Percentiles rank a stretch among this genome's conserved stretches.
Conservation (phyloP, 1,140 invertebrate species). For the Mactra quadrangularis region DNA sequence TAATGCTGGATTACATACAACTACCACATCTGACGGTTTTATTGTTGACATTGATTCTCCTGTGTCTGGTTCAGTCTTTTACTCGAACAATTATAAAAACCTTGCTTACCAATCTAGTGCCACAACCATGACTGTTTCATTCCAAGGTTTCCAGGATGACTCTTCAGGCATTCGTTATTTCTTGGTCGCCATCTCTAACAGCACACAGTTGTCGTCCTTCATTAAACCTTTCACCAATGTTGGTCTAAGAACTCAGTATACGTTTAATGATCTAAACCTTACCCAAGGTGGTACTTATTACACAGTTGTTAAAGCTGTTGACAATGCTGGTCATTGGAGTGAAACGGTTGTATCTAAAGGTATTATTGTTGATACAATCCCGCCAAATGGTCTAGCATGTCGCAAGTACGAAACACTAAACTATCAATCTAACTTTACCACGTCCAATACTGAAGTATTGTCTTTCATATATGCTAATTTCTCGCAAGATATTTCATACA, state of each 20-base stretch:
- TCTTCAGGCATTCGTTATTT: conserved; percentile 50
- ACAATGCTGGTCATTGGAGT: conserved; percentile 58
- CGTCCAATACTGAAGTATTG: no score
- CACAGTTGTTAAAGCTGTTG: conserved; percentile 52
- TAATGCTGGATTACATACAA: conserved; percentile 19
- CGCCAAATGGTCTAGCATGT: conserved; percentile 52
- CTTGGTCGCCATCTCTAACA: conserved; percentile 28
- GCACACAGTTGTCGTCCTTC: background rate
- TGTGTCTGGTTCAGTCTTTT: conserved; percentile 52
- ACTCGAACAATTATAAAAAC: conserved; percentile 24
- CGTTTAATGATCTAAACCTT: conserved; percentile 16
- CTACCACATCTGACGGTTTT: conserved; percentile 60
- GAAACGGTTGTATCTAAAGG: conserved; percentile 2
- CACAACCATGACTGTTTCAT: conserved; percentile 45
- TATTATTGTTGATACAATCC: conserved; percentile 51
- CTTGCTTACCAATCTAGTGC: conserved; percentile 12
- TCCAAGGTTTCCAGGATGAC: conserved; percentile 63
- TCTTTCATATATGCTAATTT: background rate
- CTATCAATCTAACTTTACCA: no score
- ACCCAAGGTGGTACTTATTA: conserved; percentile 43
- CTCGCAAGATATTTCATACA: background rate
- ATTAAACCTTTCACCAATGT: background rate
- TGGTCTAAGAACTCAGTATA: conserved; percentile 15
- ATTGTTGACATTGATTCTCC: conserved; percentile 55
- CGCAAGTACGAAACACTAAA: no score